Evolutionary conservation across 1,140 invertebrate genomes (phyloP).

Genomic region (Leptinotarsa texana): DNA sequence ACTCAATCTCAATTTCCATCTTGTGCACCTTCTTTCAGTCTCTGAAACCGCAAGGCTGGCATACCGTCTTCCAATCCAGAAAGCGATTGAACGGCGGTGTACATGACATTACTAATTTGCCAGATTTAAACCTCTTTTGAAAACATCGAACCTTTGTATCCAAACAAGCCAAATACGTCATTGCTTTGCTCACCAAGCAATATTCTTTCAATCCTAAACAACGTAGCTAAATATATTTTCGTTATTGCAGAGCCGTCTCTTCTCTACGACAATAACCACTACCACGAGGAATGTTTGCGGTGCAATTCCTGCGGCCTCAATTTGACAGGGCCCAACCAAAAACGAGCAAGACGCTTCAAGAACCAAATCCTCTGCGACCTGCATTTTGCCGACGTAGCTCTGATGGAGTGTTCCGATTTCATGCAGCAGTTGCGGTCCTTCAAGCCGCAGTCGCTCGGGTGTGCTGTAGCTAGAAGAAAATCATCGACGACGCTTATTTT

Average conservation of each 20-base stretch:
- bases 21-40: too few species aligned
- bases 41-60: too few species aligned
- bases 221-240: constrained; percentile 6
- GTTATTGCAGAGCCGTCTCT: constrained; percentile 79
- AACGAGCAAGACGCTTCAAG: constrained; percentile 73
- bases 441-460: constrained; percentile 92
- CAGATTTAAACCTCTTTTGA: too few species aligned
- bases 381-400: constrained; percentile 90
- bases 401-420: constrained; percentile 95
- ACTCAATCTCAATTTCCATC: too few species aligned
- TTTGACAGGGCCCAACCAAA: constrained; percentile 88
- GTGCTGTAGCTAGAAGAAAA: constrained; percentile 88
- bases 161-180: too few species aligned
- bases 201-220: too few species aligned
- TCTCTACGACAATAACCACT: constrained; percentile 91
- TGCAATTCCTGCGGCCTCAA: constrained; percentile 93
- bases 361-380: constrained; percentile 89
- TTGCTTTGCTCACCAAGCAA: too few species aligned
- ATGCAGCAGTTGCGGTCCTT: constrained; percentile 94
- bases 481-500: constrained; percentile 93
- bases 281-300: constrained; percentile 93
- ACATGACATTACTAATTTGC: too few species aligned
- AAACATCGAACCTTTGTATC: too few species aligned
- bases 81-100: too few species aligned
- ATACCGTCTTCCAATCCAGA: too few species aligned